These are phyloP conservation scores for Perognathus longimembris DNA, from an alignment of 2,113 vertebrate genomes.

Conservation along the genomic window DNA sequence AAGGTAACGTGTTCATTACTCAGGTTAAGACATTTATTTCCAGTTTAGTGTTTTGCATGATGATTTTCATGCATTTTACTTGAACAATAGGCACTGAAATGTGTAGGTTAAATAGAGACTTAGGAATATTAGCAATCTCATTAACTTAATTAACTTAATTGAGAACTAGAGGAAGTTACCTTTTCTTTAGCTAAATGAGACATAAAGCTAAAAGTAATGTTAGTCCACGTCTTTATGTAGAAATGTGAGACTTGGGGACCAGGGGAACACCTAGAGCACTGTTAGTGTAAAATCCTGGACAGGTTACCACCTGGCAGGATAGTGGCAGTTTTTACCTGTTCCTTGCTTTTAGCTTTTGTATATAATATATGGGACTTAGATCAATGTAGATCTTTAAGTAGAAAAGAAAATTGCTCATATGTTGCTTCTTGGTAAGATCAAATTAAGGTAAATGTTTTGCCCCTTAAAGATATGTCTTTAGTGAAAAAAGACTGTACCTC, in stretches of 20 bases:
- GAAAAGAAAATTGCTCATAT: constrained; percentile 30
- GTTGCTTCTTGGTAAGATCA: constrained; percentile 18
- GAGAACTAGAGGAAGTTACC: constrained; percentile 16
- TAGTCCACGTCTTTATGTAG: background rate
- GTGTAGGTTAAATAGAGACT: constrained; percentile 39
- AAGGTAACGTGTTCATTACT: constrained; percentile 90
- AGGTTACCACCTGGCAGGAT: background rate
- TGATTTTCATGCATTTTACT: constrained; percentile 42
- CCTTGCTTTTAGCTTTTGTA: constrained; percentile 17
- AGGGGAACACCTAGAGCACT: background rate
- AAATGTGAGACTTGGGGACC: background rate
- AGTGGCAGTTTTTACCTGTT: constrained; percentile 6
- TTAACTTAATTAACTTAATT: constrained; percentile 35
- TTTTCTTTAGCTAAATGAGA: constrained; percentile 36
- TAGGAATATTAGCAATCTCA: background rate
- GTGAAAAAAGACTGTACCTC: background rate
- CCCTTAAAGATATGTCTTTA: constrained; percentile 53
- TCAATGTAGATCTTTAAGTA: constrained; percentile 16
- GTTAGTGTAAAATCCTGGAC: background rate
- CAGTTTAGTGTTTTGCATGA: constrained; percentile 22
- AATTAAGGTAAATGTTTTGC: constrained; percentile 43
- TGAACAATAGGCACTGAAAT: background rate
- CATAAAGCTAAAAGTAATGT: constrained; percentile 16
- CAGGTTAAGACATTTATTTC: constrained; percentile 53
- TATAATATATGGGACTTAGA: background rate